A percentile compares a stretch with the other conserved stretches of the same genome.
Conservation (phyloP, 2,888 invertebrate genomes). For the Pycnomerus fuliginosus region DNA sequence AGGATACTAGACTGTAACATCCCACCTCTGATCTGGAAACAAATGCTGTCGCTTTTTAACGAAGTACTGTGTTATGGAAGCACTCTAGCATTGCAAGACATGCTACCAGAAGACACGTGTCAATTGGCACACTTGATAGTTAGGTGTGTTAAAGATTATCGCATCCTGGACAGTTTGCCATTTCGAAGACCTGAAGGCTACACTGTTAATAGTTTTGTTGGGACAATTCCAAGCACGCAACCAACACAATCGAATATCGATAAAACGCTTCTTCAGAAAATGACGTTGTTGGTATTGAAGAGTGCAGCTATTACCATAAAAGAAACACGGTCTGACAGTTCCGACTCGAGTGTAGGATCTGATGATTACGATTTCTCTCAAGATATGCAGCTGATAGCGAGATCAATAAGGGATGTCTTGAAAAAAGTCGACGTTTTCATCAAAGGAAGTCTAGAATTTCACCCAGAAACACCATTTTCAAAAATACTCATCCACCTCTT, state of each 20-base stretch:
- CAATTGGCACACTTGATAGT: constrained; percentile 83
- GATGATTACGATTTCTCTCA: constrained; percentile 84
- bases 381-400: constrained; percentile 85
- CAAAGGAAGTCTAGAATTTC: constrained; percentile 77
- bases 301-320: constrained; percentile 88
- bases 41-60: constrained; percentile 81
- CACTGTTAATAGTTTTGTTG: constrained; percentile 51
- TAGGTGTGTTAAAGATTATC: constrained; percentile 80
- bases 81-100: constrained; percentile 83
- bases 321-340: constrained; percentile 82
- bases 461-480: constrained; percentile 84
- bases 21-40: constrained; percentile 82
- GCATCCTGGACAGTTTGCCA: constrained; percentile 63
- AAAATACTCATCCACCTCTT: constrained; percentile 87
- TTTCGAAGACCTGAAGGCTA: constrained; percentile 47
- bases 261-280: constrained; percentile 79
- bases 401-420: constrained; percentile 80
- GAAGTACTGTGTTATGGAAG: constrained; percentile 91
- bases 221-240: constrained; percentile 46
- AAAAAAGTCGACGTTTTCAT: constrained; percentile 81
- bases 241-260: constrained; percentile 57
- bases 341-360: constrained; percentile 79
- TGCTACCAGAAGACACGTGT: constrained; percentile 85
- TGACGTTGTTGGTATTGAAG: constrained; percentile 83
- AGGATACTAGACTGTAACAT: constrained; percentile 66